phyloP scores from a whole-genome alignment of 2,888 invertebrate genomes.

The Acrobasis suavella region DNA sequence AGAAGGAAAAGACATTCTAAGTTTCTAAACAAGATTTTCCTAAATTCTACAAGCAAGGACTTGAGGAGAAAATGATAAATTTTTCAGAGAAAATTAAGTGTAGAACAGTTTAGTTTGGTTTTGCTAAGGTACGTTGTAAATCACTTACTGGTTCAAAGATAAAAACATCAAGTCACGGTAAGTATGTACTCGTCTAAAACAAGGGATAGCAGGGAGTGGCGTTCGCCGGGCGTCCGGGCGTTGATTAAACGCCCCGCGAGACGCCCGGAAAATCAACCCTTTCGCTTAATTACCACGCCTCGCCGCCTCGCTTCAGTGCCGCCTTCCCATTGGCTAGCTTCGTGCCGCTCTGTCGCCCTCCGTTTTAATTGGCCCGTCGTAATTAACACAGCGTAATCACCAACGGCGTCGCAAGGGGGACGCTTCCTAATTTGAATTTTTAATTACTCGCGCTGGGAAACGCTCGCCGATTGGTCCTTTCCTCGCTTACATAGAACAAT shows the following conservation, averaged over 20 bases:
- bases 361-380: slow-evolving; percentile 76
- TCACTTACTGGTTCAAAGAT: background rate
- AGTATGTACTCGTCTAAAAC: slow-evolving; percentile 11
- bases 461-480: slow-evolving; percentile 62
- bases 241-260: slow-evolving; percentile 68
- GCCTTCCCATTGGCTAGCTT: slow-evolving; percentile 63
- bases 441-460: slow-evolving; percentile 60
- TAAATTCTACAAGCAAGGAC: too few species aligned
- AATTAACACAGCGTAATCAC: slow-evolving; percentile 78
- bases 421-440: slow-evolving; percentile 78
- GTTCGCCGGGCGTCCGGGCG: slow-evolving; percentile 44
- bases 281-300: slow-evolving; percentile 81
- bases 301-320: slow-evolving; percentile 73
- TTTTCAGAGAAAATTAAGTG: too few species aligned
- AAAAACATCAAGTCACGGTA: slow-evolving; percentile 5
- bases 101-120: background rate
- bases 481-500: slow-evolving; percentile 61
- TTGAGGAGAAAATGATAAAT: too few species aligned
- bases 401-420: slow-evolving; percentile 72
- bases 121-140: background rate
- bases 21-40: too few species aligned
- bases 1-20: too few species aligned
- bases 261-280: slow-evolving; percentile 80
- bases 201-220: slow-evolving; percentile 12
- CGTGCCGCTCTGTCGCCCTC: slow-evolving; percentile 62